Percentiles rank a stretch among this genome's conserved stretches.
phyloP scores from a whole-genome alignment of 2,888 invertebrate species.

The Melipona beecheii region DNA sequence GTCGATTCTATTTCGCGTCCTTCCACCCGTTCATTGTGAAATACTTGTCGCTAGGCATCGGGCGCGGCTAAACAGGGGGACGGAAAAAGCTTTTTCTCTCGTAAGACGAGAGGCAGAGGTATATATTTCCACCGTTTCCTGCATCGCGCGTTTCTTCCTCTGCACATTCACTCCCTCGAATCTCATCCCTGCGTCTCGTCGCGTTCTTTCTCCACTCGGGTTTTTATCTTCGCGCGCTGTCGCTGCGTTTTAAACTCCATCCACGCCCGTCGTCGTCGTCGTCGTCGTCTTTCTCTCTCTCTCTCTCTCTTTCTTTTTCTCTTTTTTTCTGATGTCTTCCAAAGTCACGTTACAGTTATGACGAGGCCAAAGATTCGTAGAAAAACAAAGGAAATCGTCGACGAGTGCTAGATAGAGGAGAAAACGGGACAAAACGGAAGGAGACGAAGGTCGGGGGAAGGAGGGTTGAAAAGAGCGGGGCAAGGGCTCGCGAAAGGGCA shows the following conservation, averaged over 20 bases:
- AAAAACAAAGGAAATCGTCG: conserved; percentile 30
- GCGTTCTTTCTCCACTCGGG: conserved; percentile 5
- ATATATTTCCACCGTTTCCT: conserved; percentile 7
- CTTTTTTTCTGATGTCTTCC: background rate
- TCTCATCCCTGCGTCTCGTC: conserved; percentile 35
- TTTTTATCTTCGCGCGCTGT: conserved; percentile 23
- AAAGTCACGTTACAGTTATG: conserved; percentile 5
- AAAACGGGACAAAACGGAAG: conserved; percentile 11
- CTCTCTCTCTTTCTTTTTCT: no score
- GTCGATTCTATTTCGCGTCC: conserved; percentile 66
- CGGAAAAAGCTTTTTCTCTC: conserved; percentile 65
- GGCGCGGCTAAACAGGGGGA: conserved; percentile 45
- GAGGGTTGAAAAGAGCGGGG: conserved; percentile 37
- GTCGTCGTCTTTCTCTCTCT: background rate
- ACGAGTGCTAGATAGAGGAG: background rate
- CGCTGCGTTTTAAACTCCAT: conserved; percentile 23
- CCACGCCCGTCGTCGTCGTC: background rate
- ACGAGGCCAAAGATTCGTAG: conserved; percentile 49
- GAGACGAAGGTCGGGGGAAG: background rate
- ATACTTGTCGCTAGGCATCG: conserved; percentile 64
- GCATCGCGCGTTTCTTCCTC: conserved; percentile 30
- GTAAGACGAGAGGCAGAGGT: conserved; percentile 64
- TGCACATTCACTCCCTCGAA: conserved; percentile 36
- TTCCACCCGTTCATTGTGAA: conserved; percentile 67
- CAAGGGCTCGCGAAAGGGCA: conserved; percentile 61